Evolutionary conservation across 2,888 invertebrate species (phyloP), one percentile per base, ranked within the genome.

Genomic region (Ichneumoninae sp.): DNA sequence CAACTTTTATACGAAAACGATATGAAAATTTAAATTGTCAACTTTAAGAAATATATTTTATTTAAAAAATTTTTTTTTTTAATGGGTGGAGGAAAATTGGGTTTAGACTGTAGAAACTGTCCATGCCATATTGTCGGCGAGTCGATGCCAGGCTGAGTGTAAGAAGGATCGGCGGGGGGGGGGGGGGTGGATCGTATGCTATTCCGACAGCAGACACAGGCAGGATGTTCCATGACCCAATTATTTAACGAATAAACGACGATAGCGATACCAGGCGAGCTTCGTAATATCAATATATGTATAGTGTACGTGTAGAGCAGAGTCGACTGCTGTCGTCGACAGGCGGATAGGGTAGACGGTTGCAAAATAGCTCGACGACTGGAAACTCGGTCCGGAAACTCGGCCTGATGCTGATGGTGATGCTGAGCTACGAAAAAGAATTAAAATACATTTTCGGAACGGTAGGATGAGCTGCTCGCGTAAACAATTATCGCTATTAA

Each of bases 211-310:
- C 66, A 66, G 40, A 36, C 54, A 78, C 52, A 40, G 19, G 54
- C 83, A 79, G 83, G 83, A 83, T 83, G 83, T 79, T 47, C 79
- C 83, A 75, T 83, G 83, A 83, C 83, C 83, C 70, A 83, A 83
- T 83, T 83, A 79, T 79, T 83, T 70, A 54, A 79, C 83, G 54
- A 83, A 54, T 36, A 79, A 75, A 79, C 70, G 65, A 70, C 73
- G 52, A 83, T 79, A 63, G 63, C 63, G 63, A 63, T 63, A 63
- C 63, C 63, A 33, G 63, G 16, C n/a, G 26, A 63, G 57, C 63
- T 63, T 30, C 63, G 33, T 63, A 63, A 63, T 63, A 63, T 63
- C 63, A 63, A 63, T 63, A 63, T 63, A 63, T 63, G 33, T 63
- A 63, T 63, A 63, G 30, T 57, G 26, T 57, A 57, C 57, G 26